Base-by-base conservation (phyloP, 2,113 vertebrate genomes). In the Vidua chalybeata region DNA sequence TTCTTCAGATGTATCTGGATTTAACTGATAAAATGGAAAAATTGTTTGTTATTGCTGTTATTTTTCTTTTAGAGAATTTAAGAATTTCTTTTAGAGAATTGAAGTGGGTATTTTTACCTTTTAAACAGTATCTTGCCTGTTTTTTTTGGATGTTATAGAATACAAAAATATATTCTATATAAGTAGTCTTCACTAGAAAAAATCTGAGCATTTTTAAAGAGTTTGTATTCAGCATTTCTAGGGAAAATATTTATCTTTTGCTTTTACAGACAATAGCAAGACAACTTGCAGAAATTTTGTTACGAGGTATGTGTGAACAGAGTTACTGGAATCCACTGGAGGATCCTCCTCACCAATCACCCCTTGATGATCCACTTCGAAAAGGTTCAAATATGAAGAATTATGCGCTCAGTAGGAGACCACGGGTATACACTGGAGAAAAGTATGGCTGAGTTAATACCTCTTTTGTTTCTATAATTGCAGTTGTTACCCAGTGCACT, bases 241-340 rank as follows among this genome's bases (percentile, higher is more conserved):
- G 49, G 28, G 23, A 74, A 94, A 90, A 52, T 54, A 45, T 86
- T 94, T 95, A 15, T 92, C 73, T 87, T 71, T 86, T 89, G 16
- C 52, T 81, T 96, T 77, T 94, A 43, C 96, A 99, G 99, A 99
- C 99, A 2, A 99, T 99, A 95, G 99, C 99, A 92, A 98, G 99
- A 95, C 99, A 99, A 97, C 96, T 99, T 89, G 99, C 99, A 4
- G 99, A 99, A 98, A 99, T 99, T 97, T 96, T 99, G 94, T 96
- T 99, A 90, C 97, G 99, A 96, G 99, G 99, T n/a, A 99, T 99
- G 99, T 99, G 99, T 93, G 99, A 99, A 84, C 99, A 99, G 97
- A 99, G 99, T 97, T 99, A 99, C 59, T 99, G 99, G 99, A 99
- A 99, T 97, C 99, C 99, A 13, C 95, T 99, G 96, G 99, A 99